Evolutionary conservation across 2,113 vertebrate genomes (phyloP), one percentile per base, ranked within the genome.

Genomic region (Saccopteryx leptura): DNA sequence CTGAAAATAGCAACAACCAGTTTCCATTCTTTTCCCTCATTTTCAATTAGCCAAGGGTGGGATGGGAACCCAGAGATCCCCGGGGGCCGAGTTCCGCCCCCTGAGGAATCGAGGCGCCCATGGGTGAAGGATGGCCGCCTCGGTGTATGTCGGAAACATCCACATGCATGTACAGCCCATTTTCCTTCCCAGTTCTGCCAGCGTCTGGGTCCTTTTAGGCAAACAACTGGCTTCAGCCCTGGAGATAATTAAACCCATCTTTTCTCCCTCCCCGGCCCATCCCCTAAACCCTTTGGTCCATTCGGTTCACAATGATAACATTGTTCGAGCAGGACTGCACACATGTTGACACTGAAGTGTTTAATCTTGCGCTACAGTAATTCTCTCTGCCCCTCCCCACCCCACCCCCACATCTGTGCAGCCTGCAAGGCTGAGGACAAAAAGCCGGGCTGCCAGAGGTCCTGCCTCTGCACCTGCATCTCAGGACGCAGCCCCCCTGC

Each of bases 201-300:
- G 28, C 69, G 74, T 97, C 98, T 94, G 96, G 17, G 92, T 93
- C 91, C 87, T 14, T 98, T 95, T 89, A 95, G 97, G 97, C 98
- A 96, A 97, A 97, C 97, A 97, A 95, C 88, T 97, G 97, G 92
- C 97, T 95, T 94, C 85, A 79, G 96, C 95, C 96, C 92, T 2
- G 3, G 94, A 98, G 98, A 98, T 99, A 98, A 98, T 99, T 98
- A 98, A 98, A 98, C 98, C 98, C 98, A 98, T 98, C 98, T 98
- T 98, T 97, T 82, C 89, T 87, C 31, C 58, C 92, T 74, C 95
- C 94, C 87, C 86, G 11, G 85, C 68, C 91, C 68, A 15, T 54
- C 72, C 88, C 91, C 58, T 26, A 58, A 72, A 58, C 92, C 95
- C 98, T 95, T 79, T 91, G 96, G 97, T 98, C 94, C 96, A 52